Base-by-base conservation (phyloP, 2,888 invertebrate species). In the Trypoxylon attenuatum region DNA sequence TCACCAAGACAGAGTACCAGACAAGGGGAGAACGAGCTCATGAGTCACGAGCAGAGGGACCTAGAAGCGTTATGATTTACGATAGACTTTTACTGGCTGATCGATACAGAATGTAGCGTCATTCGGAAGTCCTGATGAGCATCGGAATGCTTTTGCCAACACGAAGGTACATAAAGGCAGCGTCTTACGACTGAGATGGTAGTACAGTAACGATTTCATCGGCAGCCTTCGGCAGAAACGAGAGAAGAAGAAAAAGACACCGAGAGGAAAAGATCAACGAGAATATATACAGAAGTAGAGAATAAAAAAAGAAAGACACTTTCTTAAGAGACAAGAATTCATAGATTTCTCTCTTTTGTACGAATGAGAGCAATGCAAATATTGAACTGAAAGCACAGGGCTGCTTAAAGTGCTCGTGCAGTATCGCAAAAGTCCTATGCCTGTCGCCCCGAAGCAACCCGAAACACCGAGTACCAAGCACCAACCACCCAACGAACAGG, bases 301-400 rank as follows among this genome's bases (percentile, higher is more conserved):
- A n/a, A n/a, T n/a, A n/a, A n/a, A n/a, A n/a, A n/a, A n/a, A n/a
- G n/a, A n/a, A n/a, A n/a, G n/a, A n/a, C n/a, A n/a, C n/a, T n/a
- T n/a, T n/a, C n/a, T n/a, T n/a, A n/a, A n/a, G 79, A 83, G 83
- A 83, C 82, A 79, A 81, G 75, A 84, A 84, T 84, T 84, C 83
- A 85, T 85, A 80, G 83, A 82, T 82, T 79, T 75, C 75, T 73
- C 75, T 69, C 78, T 75, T 79, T 81, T 80, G 77, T 78, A 74
- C 69, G 65, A 58, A 51, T 57, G 45, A 67, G 69, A 75, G 71
- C 75, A 78, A 78, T 80, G 73, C 73, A 78, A 78, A 78, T 79
- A 78, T 77, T 73, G 77, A 75, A 77, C 71, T 73, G 71, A 78
- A 79, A 79, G 76, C 76, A 70, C 69, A 59, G 67, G 62, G 77